Base-by-base conservation (phyloP, 1,140 invertebrate genomes). In the Meteorus sp. region DNA sequence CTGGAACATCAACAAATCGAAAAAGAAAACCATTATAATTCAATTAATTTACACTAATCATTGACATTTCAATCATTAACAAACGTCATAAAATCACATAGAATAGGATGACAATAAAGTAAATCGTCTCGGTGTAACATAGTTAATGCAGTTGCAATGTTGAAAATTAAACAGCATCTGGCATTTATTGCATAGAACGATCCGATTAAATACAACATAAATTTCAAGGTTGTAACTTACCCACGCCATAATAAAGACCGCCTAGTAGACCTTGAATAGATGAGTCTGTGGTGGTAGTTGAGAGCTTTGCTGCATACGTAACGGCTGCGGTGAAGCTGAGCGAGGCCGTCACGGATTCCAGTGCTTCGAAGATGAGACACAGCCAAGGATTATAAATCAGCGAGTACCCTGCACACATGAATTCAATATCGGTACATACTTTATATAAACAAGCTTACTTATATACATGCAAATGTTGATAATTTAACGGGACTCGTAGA, bases 301-400 rank as follows among this genome's bases (percentile, higher is more conserved):
- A 89, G 2, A 93, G 80, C 59, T 86, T 85, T 2, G 88, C 90
- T 0, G 89, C 89, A 68, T 93, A 93, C 20, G 90, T 91, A 2
- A 92, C 88, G 7, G 89, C 89, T 1, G 91, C 89, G 0, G 91
- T 92, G 73, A 90, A 90, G 62, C 90, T 87, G 43, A 95, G 76
- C 11, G 89, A 89, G 61, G 89, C 88, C n/a, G 91, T 93, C 45
- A 94, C 85, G 1, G 87, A 89, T 81, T 94, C 91, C 74, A 93
- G 81, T 8, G 88, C 87, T 78, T 95, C 93, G 68, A 93, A 91
- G 23, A 90, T 84, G 33, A 95, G 76, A 58, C 88, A 89, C 68
- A 87, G 82, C 89, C 89, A 93, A 9, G 90, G 89, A 73, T 91
- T 87, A 70, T 88, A 85, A 62, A 95, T 89, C 51, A 92, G 71